Percentiles rank a stretch among this genome's conserved stretches.
phyloP scores from a whole-genome alignment of 1,140 invertebrate genomes.

The Caligus rogercresseyi region DNA sequence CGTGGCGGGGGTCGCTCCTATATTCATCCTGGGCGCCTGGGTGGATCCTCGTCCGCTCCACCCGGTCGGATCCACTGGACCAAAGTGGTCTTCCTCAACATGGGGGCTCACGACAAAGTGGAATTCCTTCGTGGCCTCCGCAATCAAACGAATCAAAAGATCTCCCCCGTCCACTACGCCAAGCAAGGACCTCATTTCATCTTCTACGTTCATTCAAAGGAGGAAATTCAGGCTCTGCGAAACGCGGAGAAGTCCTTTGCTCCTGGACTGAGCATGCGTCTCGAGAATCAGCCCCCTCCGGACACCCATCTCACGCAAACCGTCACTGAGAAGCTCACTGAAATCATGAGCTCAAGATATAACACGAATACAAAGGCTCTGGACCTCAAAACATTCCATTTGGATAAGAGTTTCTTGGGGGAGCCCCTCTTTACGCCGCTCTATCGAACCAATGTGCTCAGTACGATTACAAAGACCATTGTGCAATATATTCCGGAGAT shows the following conservation, averaged over 20 bases:
- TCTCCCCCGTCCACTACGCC: background rate
- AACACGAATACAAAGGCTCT: slow-evolving; percentile 50
- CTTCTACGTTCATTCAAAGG: background rate
- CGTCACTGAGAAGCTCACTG: slow-evolving; percentile 43
- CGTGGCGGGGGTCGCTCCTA: too few species aligned
- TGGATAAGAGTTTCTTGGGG: slow-evolving; percentile 49
- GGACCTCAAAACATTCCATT: slow-evolving; percentile 56
- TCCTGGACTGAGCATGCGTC: background rate
- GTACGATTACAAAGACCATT: slow-evolving; percentile 55
- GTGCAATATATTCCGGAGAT: slow-evolving; percentile 59
- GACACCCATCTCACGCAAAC: background rate
- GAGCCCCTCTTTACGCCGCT: slow-evolving; percentile 51
- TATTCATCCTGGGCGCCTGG: background rate
- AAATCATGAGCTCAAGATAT: slow-evolving; percentile 57
- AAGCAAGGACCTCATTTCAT: background rate
- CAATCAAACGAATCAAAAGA: background rate
- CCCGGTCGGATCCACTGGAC: background rate
- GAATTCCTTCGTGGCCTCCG: background rate
- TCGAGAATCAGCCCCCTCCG: background rate
- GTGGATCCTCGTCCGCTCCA: background rate
- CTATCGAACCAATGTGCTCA: slow-evolving; percentile 47
- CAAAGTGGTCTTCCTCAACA: background rate
- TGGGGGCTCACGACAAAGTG: background rate
- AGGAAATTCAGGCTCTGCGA: background rate
- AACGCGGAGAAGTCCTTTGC: background rate